phyloP scores from a whole-genome alignment of 2,113 vertebrate genomes.

The Equus przewalskii region DNA sequence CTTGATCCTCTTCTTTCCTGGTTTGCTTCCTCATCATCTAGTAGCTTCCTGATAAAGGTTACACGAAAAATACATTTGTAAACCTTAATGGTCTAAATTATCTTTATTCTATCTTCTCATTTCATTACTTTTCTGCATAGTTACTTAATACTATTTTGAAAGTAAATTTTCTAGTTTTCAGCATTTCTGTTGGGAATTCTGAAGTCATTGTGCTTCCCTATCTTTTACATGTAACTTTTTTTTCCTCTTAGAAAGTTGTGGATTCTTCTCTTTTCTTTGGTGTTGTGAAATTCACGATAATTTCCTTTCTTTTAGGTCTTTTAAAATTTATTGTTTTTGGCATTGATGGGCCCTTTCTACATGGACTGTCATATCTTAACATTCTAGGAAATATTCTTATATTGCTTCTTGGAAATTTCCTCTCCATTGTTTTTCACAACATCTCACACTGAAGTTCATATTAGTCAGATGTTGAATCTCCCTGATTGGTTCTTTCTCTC shows the following conservation, averaged over 20 bases:
- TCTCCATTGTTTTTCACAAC: background rate
- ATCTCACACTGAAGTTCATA: background rate
- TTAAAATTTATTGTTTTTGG: background rate
- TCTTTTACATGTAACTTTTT: background rate
- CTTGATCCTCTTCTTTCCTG: background rate
- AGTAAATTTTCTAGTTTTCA: background rate
- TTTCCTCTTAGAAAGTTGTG: background rate
- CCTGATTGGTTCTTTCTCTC: background rate
- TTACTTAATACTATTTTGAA: background rate
- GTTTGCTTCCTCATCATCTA: background rate
- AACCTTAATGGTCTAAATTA: background rate
- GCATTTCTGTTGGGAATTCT: background rate
- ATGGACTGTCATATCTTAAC: background rate
- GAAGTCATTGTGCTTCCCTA: background rate
- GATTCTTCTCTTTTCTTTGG: background rate
- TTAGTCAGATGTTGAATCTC: background rate
- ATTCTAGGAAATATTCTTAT: background rate
- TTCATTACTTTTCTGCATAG: background rate
- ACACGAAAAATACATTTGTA: background rate
- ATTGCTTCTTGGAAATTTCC: background rate
- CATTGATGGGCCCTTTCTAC: background rate
- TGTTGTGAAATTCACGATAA: background rate
- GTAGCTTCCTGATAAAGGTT: background rate
- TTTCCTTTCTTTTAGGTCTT: background rate
- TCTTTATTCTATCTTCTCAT: background rate